phyloP scores from a whole-genome alignment of 2,888 invertebrate species.

The Myathropa florea region DNA sequence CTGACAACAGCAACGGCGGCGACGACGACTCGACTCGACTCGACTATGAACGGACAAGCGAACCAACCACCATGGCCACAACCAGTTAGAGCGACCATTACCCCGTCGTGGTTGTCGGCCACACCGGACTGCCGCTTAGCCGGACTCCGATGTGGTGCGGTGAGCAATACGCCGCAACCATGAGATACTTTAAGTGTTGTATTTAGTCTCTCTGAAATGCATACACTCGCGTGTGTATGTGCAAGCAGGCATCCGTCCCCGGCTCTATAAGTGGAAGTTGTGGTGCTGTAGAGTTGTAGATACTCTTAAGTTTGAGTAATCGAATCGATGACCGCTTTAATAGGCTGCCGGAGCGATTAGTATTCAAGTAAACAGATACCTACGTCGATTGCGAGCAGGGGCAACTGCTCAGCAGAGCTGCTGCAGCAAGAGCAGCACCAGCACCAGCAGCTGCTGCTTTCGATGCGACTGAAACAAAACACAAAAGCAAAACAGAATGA shows the following conservation, averaged over 20 bases:
- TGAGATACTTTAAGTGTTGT: constrained; percentile 31
- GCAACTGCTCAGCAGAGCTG: background rate
- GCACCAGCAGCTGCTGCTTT: background rate
- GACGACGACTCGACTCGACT: constrained; percentile 8
- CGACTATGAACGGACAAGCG: background rate
- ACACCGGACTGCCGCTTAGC: constrained; percentile 16
- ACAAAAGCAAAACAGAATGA: background rate
- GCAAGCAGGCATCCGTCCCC: background rate
- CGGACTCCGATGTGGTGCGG: background rate
- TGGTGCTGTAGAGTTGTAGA: constrained; percentile 33
- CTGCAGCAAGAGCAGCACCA: background rate
- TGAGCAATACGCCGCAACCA: constrained; percentile 24
- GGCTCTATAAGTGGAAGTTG: background rate
- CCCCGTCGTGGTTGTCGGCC: background rate
- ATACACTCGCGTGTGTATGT: background rate
- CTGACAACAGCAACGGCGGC: too few species aligned
- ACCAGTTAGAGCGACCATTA: constrained; percentile 26
- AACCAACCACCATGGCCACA: constrained; percentile 17
- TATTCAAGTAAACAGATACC: constrained; percentile 24
- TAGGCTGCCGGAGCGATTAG: constrained; percentile 41
- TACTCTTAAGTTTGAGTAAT: constrained; percentile 45
- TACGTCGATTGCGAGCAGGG: constrained; percentile 7
- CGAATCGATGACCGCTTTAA: constrained; percentile 52
- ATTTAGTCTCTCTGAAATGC: background rate
- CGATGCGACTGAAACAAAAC: background rate